Evolutionary conservation across 1,140 invertebrate species (phyloP).

Genomic region (Ceratosolen solmsi): DNA sequence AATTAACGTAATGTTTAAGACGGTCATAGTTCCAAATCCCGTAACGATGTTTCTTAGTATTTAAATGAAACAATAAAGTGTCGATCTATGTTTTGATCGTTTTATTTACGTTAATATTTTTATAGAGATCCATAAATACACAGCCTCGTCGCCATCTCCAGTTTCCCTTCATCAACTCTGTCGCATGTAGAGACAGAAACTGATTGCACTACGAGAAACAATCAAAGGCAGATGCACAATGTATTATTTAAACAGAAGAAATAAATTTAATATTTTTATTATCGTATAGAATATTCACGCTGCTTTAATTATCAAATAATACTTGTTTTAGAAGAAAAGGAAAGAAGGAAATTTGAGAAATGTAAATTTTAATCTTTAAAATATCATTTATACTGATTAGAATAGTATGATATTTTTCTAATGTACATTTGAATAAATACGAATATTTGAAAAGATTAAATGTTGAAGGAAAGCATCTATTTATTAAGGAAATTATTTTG

Average conservation of each 20-base stretch:
- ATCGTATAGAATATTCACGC: no score
- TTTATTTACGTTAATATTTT: not conserved
- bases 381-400: no score
- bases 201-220: not conserved
- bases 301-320: not conserved
- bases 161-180: not conserved
- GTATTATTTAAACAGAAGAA: not conserved
- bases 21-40: not conserved
- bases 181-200: conserved; percentile 10
- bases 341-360: no score
- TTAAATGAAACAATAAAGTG: not conserved
- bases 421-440: no score
- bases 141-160: not conserved
- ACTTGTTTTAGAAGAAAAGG: no score
- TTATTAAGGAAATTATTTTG: no score
- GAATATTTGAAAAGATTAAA: no score
- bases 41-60: not conserved
- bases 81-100: not conserved
- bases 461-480: no score
- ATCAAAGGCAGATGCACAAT: not conserved
- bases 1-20: not conserved
- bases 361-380: no score
- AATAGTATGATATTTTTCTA: no score
- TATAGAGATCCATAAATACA: conserved; percentile 4
- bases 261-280: no score